These are phyloP conservation scores for Galerucella pusilla DNA, from an alignment of 2,888 invertebrate species.

Conservation along the genomic window DNA sequence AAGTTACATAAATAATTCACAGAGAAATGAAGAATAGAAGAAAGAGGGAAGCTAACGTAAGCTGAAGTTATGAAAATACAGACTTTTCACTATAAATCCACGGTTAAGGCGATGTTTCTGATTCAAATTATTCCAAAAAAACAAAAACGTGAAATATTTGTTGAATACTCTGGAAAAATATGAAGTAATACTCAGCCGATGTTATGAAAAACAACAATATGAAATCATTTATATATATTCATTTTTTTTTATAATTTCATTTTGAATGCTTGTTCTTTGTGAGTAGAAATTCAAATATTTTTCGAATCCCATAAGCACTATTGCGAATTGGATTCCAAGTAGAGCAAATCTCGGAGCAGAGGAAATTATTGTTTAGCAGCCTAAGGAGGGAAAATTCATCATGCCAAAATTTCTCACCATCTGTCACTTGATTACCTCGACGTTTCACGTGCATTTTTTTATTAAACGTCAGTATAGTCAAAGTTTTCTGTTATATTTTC, in stretches of 20 bases:
- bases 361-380: too few relatives aligned
- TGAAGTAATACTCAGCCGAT: not conserved
- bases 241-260: too few relatives aligned
- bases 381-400: too few relatives aligned
- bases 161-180: not conserved
- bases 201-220: conserved; percentile 1
- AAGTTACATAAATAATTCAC: conserved; percentile 23
- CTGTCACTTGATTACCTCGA: too few relatives aligned
- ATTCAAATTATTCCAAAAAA: conserved; percentile 12
- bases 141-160: not conserved
- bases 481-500: too few relatives aligned
- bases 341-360: too few relatives aligned
- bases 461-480: too few relatives aligned
- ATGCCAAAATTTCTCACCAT: too few relatives aligned
- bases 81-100: conserved; percentile 21
- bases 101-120: conserved; percentile 15
- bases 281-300: too few relatives aligned
- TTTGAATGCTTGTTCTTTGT: not conserved
- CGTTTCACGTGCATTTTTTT: too few relatives aligned
- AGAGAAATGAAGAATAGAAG: conserved; percentile 6
- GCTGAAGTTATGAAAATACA: conserved; percentile 21
- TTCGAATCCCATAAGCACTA: too few relatives aligned
- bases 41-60: not conserved
- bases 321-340: too few relatives aligned
- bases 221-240: not conserved